These are phyloP conservation scores for Chauna torquata DNA, from an alignment of 2,113 vertebrate species.

Conservation along the genomic window DNA sequence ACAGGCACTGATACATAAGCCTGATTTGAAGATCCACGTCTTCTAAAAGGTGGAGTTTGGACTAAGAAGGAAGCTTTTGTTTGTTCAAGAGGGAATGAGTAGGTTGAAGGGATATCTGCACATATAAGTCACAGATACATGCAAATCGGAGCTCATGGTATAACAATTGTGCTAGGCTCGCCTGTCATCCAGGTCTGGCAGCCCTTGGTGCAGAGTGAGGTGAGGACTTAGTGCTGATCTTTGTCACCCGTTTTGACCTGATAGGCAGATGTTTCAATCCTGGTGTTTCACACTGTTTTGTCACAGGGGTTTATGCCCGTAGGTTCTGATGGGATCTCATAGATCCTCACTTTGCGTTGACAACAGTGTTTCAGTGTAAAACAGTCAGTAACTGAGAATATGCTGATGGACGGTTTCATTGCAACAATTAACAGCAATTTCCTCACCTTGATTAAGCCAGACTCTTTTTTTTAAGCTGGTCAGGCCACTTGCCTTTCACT, in stretches of 20 bases:
- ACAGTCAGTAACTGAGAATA: neutral
- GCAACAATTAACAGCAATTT: neutral
- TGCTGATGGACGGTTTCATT: neutral
- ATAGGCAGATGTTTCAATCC: neutral
- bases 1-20: neutral
- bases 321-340: neutral
- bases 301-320: neutral
- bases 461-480: neutral
- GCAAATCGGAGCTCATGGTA: neutral
- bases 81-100: neutral
- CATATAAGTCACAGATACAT: neutral
- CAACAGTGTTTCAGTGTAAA: neutral
- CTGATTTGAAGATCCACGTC: neutral
- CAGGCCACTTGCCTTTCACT: neutral
- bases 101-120: neutral
- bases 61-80: neutral
- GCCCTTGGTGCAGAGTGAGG: neutral
- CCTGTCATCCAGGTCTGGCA: neutral
- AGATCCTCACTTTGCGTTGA: neutral
- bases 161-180: neutral
- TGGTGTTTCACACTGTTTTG: neutral
- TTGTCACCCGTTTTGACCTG: neutral
- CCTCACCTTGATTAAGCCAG: neutral
- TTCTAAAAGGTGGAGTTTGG: neutral
- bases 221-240: neutral